These are phyloP conservation scores for Coracias cyanogaster DNA, from an alignment of 2,797 vertebrate species.

Conservation along the genomic window DNA sequence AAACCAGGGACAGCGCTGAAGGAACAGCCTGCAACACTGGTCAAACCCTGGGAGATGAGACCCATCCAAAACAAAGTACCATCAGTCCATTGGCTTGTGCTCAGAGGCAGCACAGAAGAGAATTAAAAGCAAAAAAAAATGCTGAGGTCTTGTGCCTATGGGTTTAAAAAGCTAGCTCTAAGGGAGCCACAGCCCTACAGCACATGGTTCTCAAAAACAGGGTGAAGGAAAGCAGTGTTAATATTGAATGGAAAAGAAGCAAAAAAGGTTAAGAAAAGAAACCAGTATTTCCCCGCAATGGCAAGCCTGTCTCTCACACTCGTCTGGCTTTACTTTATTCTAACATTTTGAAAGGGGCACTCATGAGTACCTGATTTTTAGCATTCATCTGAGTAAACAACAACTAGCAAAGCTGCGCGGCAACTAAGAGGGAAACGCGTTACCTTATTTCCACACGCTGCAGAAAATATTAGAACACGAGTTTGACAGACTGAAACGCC, in stretches of 20 bases:
- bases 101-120: not conserved
- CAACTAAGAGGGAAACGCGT: not conserved
- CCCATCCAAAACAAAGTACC: not conserved
- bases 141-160: fast-evolving
- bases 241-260: not conserved
- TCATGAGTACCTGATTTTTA: fast-evolving
- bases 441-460: not conserved
- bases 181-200: not conserved
- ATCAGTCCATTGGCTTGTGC: not conserved
- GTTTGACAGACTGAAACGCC: not conserved
- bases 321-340: not conserved
- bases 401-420: not conserved
- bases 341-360: not conserved
- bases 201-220: not conserved
- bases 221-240: not conserved
- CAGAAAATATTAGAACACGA: not conserved
- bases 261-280: not conserved
- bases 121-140: not conserved
- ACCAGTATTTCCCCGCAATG: not conserved
- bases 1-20: not conserved
- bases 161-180: not conserved
- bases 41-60: not conserved
- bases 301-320: not conserved
- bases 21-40: not conserved
- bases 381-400: not conserved